Evolutionary conservation across 2,888 invertebrate genomes (phyloP), one percentile per base, ranked within the genome.

Genomic region (Archips crataeganus): DNA sequence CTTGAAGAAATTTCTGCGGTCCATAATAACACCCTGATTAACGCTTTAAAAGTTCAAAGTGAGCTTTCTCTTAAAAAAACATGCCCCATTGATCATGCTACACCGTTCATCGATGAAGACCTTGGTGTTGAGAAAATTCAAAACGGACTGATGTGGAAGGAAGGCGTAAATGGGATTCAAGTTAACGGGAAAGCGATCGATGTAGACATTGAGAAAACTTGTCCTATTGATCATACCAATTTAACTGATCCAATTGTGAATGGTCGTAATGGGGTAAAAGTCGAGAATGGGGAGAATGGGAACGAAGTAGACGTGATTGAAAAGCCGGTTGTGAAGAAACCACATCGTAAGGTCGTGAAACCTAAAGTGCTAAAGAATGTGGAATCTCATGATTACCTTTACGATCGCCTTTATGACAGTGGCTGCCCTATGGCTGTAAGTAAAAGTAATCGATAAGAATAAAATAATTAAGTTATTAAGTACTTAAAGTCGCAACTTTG

Each of bases 361-460:
- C 94, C 94, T 0, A 92, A 90, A 80, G 90, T 93, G 78, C 77
- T 94, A 81, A 93, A 89, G 83, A 93, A 94, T 74, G 74, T 84
- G 34, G 93, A 93, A 76, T 89, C 91, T 0, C 79, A 77, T 66
- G 87, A 90, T 2, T 90, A 88, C 75, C 78, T 94, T 77, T 94
- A 94, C 75, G 94, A 94, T 76, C 89, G 94, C 0, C 83, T 94
- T 13, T 91, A 90, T 77, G 90, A 89, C 67, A 79, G 86, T 2
- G 84, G 87, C 2, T 92, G 92, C 76, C 94, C 94, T 1, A 88
- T 90, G 75, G 83, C 78, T 84, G 93, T 94, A 77, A 92, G 93
- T 90, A 60, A 45, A 69, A 63, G 63, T 61, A 64, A 45, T 60
- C 11, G 15, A 6, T 54, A 15, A 54, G 23, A 51, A n/a, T 39